Evolutionary conservation across 2,888 invertebrate species (phyloP), one percentile per base, ranked within the genome.

Genomic region (Noctua fimbriata): DNA sequence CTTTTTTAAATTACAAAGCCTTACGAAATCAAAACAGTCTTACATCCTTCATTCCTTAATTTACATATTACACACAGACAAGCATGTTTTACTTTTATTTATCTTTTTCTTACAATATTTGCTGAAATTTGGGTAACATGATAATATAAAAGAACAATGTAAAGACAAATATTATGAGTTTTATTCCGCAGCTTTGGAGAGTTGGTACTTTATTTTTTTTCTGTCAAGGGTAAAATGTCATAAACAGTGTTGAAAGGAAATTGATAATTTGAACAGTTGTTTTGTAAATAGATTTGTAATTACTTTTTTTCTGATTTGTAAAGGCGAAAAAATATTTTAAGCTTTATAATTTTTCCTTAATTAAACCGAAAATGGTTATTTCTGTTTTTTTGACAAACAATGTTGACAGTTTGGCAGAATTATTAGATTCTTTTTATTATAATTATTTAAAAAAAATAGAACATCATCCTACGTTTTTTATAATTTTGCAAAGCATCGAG

Each of bases 91-190:
- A 69, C 47, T 75, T 52, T 75, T 55, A 65, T 81, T n/a, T 16
- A 52, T 66, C 6, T 73, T 66, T 85, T 79, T 78, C 67, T 55
- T 63, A 75, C n/a, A 86, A 81, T 82, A 73, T 82, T 84, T 75
- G 41, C 69, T 58, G n/a, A 81, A 81, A 73, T 73, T 47, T 76
- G 74, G 69, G 73, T 32, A 49, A 58, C 52, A 36, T 36, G 36
- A 36, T 41, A 41, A 72, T 73, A 80, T 79, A 73, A 79, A 83
- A 78, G 55, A 77, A 79, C 49, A 72, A 82, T 74, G 32, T 55
- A 47, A 76, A 78, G 65, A 69, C 41, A 65, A 79, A 80, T 72
- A 85, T 66, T 71, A 82, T 73, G 67, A 73, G 65, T 78, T 74
- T 73, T 78, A 69, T 84, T 81, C 65, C 52, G 36, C 60, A 49